Evolutionary conservation across 2,797 vertebrate genomes (phyloP).

Genomic region (Manis javanica): DNA sequence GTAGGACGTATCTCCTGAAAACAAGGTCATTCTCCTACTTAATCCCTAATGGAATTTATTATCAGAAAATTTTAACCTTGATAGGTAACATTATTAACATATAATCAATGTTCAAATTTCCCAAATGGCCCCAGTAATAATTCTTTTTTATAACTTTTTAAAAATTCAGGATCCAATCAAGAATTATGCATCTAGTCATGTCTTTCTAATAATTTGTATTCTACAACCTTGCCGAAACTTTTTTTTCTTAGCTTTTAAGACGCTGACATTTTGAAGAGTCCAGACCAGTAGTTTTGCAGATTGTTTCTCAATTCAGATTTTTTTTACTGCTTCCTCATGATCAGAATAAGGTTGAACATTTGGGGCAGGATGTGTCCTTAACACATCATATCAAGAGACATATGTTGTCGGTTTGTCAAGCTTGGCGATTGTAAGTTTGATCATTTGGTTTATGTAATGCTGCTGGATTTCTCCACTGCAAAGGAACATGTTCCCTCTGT

Average conservation of each 20-base stretch:
- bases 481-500: not conserved
- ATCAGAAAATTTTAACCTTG: slow-evolving; percentile 4
- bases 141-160: not conserved
- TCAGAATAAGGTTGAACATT: slow-evolving; percentile 56
- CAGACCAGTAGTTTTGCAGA: slow-evolving; percentile 8
- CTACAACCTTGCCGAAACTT: not conserved
- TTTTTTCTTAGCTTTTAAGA: slow-evolving; percentile 15
- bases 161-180: slow-evolving; percentile 1
- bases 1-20: not conserved
- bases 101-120: not conserved
- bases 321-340: not conserved
- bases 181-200: not conserved
- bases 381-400: not conserved
- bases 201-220: slow-evolving; percentile 13
- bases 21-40: not conserved
- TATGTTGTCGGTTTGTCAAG: slow-evolving; percentile 45
- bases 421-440: slow-evolving; percentile 1
- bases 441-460: slow-evolving; percentile 43
- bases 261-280: not conserved
- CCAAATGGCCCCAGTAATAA: not conserved
- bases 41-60: not conserved
- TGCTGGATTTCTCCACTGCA: not conserved
- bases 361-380: not conserved
- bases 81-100: not conserved
- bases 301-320: slow-evolving; percentile 37